A percentile compares a stretch with the other conserved stretches of the same genome.
Conservation (phyloP, 2,888 invertebrate species). For the Dasysyrphus tricinctus region DNA sequence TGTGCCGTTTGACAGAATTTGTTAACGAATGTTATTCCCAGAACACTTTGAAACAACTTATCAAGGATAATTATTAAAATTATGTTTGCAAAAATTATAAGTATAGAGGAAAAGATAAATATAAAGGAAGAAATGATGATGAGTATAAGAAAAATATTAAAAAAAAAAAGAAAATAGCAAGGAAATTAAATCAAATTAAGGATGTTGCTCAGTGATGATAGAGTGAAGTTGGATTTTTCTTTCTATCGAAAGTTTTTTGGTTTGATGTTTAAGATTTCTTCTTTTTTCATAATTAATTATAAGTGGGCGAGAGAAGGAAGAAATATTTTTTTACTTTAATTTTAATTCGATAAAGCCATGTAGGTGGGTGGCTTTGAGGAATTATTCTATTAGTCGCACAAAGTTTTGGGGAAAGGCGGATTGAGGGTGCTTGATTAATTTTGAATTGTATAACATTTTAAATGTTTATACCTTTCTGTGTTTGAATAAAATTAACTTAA, state of each 20-base stretch:
- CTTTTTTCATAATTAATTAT: neutral
- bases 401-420: too few relatives aligned
- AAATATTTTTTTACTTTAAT: neutral
- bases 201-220: constrained; percentile 37
- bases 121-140: constrained; percentile 36
- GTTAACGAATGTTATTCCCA: constrained; percentile 75
- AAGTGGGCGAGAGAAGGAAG: neutral
- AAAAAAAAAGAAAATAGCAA: constrained; percentile 1
- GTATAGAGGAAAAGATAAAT: constrained; percentile 17
- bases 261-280: constrained; percentile 11
- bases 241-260: neutral
- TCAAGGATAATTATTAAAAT: constrained; percentile 75
- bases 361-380: too few relatives aligned
- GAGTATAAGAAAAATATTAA: neutral
- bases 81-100: constrained; percentile 62
- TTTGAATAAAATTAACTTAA: too few relatives aligned
- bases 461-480: too few relatives aligned
- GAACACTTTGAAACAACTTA: constrained; percentile 75
- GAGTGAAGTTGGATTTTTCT: neutral
- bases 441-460: too few relatives aligned
- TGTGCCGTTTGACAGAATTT: constrained; percentile 72
- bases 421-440: too few relatives aligned
- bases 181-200: constrained; percentile 62
- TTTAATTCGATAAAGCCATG: too few relatives aligned
- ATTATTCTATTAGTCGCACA: too few relatives aligned